A percentile compares a stretch with the other conserved stretches of the same genome.
phyloP scores from a whole-genome alignment of 2,113 vertebrate genomes.

The Chloebia gouldiae region DNA sequence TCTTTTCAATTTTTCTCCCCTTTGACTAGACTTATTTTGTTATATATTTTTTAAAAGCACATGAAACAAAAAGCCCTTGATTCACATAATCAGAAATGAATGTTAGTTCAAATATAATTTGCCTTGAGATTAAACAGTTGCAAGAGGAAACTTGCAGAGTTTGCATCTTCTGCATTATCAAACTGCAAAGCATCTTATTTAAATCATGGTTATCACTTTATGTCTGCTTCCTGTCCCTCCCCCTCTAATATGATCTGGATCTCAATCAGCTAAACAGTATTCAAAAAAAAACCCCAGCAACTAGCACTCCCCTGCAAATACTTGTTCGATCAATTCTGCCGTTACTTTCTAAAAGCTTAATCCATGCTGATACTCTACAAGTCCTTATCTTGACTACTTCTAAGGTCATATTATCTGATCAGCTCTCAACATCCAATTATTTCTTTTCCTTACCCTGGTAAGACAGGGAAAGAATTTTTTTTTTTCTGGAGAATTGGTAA shows the following conservation, averaged over 20 bases:
- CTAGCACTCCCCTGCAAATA: rapidly evolving
- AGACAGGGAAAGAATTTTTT: background rate
- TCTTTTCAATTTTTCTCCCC: background rate
- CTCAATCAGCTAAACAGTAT: background rate
- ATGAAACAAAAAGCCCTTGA: background rate
- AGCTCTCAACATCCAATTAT: background rate
- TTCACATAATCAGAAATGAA: background rate
- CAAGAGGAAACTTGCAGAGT: background rate
- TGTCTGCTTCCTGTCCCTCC: background rate
- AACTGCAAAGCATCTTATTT: background rate
- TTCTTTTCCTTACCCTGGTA: background rate
- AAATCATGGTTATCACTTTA: background rate
- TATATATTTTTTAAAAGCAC: background rate
- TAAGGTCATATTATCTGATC: background rate
- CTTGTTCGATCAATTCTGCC: background rate
- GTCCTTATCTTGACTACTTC: background rate
- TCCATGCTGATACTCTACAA: background rate
- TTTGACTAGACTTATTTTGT: background rate
- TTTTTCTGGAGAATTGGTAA: background rate
- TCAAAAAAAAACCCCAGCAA: rapidly evolving
- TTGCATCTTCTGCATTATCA: background rate
- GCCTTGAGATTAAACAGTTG: background rate
- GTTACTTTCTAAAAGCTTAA: background rate
- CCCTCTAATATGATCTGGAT: background rate
- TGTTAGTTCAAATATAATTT: background rate